These are phyloP conservation scores for Neodiprion pinetum DNA, from an alignment of 1,140 invertebrate genomes.

Conservation along the genomic window DNA sequence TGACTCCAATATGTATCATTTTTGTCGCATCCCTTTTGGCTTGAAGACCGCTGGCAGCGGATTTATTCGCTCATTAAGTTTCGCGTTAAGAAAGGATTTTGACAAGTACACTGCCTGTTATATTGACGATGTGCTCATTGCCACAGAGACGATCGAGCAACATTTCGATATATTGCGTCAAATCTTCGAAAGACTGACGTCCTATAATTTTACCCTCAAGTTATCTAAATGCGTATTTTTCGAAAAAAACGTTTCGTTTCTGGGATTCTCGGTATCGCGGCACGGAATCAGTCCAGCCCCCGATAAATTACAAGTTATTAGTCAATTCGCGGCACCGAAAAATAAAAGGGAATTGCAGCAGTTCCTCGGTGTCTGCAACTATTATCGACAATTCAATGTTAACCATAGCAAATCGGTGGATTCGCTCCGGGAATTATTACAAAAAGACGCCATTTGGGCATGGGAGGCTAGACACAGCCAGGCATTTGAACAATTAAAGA, in stretches of 20 bases:
- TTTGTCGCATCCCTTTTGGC: conserved; percentile 29
- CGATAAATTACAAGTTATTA: conserved; percentile 24
- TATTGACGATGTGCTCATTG: conserved; percentile 28
- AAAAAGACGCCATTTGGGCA: neutral
- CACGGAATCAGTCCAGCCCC: conserved; percentile 14
- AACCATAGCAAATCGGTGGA: neutral
- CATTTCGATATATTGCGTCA: conserved; percentile 18
- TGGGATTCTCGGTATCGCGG: conserved; percentile 18
- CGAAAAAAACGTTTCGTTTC: conserved; percentile 18
- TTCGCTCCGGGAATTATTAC: neutral
- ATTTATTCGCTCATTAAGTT: neutral
- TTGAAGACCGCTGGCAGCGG: neutral
- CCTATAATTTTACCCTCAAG: conserved; percentile 21
- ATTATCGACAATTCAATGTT: conserved; percentile 28
- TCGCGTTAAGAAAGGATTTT: conserved; percentile 19
- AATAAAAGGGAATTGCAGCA: conserved; percentile 27
- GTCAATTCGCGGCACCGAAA: conserved; percentile 19
- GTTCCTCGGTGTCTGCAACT: conserved; percentile 29
- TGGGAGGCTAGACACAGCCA: too few species aligned
- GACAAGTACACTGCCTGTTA: conserved; percentile 16
- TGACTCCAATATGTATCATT: neutral
- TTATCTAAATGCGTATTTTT: conserved; percentile 23
- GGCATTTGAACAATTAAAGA: too few species aligned
- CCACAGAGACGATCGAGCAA: conserved; percentile 15
- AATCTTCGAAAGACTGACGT: conserved; percentile 7